Evolutionary conservation across 2,113 vertebrate species (phyloP), one percentile per base, ranked within the genome.

Genomic region (Perca schrenkii): DNA sequence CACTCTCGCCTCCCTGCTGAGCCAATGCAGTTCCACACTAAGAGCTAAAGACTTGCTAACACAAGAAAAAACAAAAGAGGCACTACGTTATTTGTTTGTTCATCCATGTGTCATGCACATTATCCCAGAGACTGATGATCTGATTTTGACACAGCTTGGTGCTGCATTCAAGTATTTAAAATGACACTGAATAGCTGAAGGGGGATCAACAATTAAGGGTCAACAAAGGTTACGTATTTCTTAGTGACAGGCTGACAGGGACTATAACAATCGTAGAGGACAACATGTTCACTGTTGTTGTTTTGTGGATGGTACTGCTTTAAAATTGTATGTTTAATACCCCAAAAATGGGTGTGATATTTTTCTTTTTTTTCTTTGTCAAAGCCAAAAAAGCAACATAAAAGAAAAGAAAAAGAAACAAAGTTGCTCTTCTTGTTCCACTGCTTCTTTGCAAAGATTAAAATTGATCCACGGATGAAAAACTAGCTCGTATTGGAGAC

Each of bases 141-240:
- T 76, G 63, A 77, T 79, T 85, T 66, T 86, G 85, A 89, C 86
- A 89, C 77, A 22, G 58, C 68, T 54, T 58, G 58, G 79, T 86
- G 75, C 74, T 74, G 75, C 57, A 16, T 57, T 58, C 79, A 58
- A 79, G 56, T 77, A 93, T 92, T 86, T 86, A 84, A 87, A 78
- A 86, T 91, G 89, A 92, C 89, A 89, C 50, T 8, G 54, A 81
- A 83, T 86, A 43, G 89, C 92, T 88, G 85, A 90, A 80, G 88
- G 87, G 86, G 73, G 57, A 87, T 86, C 80, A 82, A 82, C 87
- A 86, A 90, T 92, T 91, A 91, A 79, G 80, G 82, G 90, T 83
- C 89, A 85, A 82, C 74, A 72, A 86, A 86, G 79, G 74, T 81
- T 85, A 91, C 83, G 68, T 73, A 81, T 86, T 85, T 84, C 71